phyloP scores from a whole-genome alignment of 2,113 vertebrate species.

The Tinamus guttatus region DNA sequence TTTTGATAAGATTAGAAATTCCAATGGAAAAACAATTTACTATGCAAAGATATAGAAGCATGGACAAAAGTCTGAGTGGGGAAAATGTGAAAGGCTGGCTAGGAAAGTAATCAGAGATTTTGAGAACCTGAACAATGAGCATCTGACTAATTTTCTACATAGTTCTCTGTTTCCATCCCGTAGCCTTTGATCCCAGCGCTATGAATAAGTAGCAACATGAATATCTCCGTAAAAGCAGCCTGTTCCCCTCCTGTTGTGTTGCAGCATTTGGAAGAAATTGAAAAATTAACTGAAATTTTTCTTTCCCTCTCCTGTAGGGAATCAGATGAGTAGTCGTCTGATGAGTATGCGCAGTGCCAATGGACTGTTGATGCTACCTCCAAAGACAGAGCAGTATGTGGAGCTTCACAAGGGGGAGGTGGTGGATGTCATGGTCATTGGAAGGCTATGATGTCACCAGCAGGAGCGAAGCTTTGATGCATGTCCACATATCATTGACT shows the following conservation, averaged over 20 bases:
- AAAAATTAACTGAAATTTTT: slow-evolving; percentile 17
- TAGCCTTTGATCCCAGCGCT: background rate
- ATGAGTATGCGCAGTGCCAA: slow-evolving; percentile 99
- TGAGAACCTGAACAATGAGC: background rate
- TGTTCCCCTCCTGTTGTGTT: rapidly evolving
- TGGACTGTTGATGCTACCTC: slow-evolving; percentile 99
- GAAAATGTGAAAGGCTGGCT: background rate
- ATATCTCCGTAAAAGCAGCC: background rate
- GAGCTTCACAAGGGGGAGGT: slow-evolving; percentile 99
- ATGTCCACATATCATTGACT: slow-evolving; percentile 99
- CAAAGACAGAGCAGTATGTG: slow-evolving; percentile 99
- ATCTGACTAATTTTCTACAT: background rate
- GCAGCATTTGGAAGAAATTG: background rate
- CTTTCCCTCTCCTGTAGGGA: slow-evolving; percentile 80
- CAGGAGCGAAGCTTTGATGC: slow-evolving; percentile 92
- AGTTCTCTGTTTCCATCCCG: background rate
- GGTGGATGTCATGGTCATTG: slow-evolving; percentile 99
- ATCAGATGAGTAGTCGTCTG: slow-evolving; percentile 99
- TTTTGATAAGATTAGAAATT: background rate
- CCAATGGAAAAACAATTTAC: background rate
- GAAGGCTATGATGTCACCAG: slow-evolving; percentile 96
- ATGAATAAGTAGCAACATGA: background rate
- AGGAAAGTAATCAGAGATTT: background rate
- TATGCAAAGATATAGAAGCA: background rate
- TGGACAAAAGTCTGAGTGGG: background rate